Conservation (phyloP, 2,113 vertebrate genomes). For the Prolemur simus region DNA sequence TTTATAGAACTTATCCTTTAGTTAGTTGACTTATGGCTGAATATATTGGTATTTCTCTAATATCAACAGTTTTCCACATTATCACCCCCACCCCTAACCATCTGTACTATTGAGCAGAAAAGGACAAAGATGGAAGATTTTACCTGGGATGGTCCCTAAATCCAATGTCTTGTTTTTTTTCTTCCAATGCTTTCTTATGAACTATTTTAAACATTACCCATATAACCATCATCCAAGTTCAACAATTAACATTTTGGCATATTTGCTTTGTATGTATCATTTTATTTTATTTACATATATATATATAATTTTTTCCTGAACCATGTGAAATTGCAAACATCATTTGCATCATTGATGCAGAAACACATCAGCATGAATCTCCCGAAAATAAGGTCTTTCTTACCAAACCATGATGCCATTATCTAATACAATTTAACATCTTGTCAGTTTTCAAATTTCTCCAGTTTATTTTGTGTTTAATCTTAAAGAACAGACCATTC, state of each 20-base stretch:
- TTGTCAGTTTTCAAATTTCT: neutral
- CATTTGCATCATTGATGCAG: neutral
- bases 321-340: neutral
- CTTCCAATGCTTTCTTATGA: neutral
- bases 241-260: neutral
- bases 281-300: neutral
- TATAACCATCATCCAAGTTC: neutral
- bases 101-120: neutral
- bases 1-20: neutral
- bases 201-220: neutral
- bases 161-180: neutral
- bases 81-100: neutral
- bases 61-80: neutral
- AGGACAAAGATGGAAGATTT: neutral
- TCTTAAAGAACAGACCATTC: neutral
- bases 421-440: neutral
- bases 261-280: neutral
- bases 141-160: neutral
- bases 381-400: neutral
- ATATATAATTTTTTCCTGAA: neutral
- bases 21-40: constrained; percentile 3
- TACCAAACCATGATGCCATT: neutral
- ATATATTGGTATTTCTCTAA: neutral
- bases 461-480: neutral
- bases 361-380: neutral